Conservation (phyloP, 1,140 invertebrate genomes). For the Drosophila triauraria region DNA sequence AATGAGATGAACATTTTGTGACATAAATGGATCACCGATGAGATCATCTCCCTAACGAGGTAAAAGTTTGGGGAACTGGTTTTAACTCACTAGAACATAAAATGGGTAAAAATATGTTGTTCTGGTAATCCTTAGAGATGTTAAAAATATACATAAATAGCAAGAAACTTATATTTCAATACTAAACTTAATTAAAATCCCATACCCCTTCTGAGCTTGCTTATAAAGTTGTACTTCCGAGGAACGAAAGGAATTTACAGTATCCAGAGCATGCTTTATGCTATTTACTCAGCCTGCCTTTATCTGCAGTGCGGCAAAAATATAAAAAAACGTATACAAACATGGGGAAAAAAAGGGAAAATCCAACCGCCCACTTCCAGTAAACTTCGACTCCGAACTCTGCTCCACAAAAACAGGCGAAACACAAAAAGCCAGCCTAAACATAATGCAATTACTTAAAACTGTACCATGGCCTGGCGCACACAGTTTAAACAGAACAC, state of each 20-base stretch:
- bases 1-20: conserved; percentile 34
- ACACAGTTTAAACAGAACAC: conserved; percentile 76
- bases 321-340: not conserved
- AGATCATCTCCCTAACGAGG: conserved; percentile 39
- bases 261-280: conserved; percentile 12
- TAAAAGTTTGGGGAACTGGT: not conserved
- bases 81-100: not conserved
- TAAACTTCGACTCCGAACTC: conserved; percentile 65
- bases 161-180: not conserved
- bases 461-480: conserved; percentile 76
- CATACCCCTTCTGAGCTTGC: too few species aligned
- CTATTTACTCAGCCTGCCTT: conserved; percentile 60
- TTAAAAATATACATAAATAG: too few species aligned
- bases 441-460: conserved; percentile 84
- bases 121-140: too few species aligned
- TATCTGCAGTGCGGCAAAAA: conserved; percentile 46
- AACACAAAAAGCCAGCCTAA: conserved; percentile 56
- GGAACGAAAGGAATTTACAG: not conserved
- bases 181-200: not conserved
- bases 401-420: conserved; percentile 59
- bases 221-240: not conserved
- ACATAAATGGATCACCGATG: conserved; percentile 44
- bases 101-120: too few species aligned
- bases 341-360: conserved; percentile 22
- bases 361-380: conserved; percentile 64